phyloP scores from a whole-genome alignment of 2,113 vertebrate genomes.

The cat (Felis catus) region F.catus_Fca126_mat1.0 CM031416.1:145504001-145504500 shows the following conservation, averaged over 20 bases:
- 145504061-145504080: not conserved
- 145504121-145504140: not conserved
- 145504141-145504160: not conserved
- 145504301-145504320: not conserved
- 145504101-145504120: not conserved
- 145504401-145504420: not conserved
- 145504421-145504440: no score
- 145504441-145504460: no score
- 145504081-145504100: not conserved
- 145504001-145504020: not conserved
- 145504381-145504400: no score
- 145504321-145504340: not conserved
- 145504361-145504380: not conserved
- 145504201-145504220: not conserved
- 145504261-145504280: not conserved
- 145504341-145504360: not conserved
- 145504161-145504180: not conserved
- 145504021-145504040: not conserved
- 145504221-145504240: not conserved
- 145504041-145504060: not conserved
- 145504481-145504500: no score
- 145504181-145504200: no score
- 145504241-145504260: not conserved
- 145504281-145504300: not conserved
- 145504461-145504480: no score